Conservation (phyloP, 2,797 vertebrate genomes). For the Gila robusta region DNA sequence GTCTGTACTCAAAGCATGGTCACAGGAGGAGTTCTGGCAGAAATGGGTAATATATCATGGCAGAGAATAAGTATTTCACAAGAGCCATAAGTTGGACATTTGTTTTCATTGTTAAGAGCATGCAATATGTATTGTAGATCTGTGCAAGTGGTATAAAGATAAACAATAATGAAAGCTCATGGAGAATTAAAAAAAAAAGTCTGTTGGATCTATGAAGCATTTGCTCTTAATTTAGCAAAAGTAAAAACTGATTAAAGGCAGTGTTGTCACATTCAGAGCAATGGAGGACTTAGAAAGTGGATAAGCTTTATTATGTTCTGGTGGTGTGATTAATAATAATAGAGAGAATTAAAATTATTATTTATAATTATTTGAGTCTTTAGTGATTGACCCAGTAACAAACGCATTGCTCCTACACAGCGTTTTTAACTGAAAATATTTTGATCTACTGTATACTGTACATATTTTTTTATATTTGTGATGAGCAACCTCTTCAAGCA, state of each 20-base stretch:
- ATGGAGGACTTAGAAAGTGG: not conserved
- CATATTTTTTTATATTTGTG: not conserved
- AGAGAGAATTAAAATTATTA: not conserved
- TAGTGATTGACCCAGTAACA: not conserved
- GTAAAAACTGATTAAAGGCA: not conserved
- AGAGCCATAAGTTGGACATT: constrained; percentile 4
- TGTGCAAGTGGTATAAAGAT: not conserved
- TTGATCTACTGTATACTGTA: not conserved
- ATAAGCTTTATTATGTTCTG: not conserved
- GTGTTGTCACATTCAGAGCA: constrained; percentile 70
- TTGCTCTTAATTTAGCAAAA: constrained; percentile 18
- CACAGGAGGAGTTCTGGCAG: constrained; percentile 20
- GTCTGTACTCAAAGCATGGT: constrained; percentile 23
- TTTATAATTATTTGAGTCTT: not conserved
- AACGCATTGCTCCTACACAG: not conserved
- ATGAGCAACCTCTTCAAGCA: not conserved
- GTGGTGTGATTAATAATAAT: not conserved
- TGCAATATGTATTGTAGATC: constrained; percentile 9
- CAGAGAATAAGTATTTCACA: constrained; percentile 17
- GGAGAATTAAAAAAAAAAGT: not conserved
- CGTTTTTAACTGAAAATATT: not conserved
- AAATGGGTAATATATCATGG: constrained; percentile 14
- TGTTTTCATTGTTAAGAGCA: constrained; percentile 21
- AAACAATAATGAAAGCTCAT: not conserved
- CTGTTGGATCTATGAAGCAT: not conserved